These are phyloP conservation scores for Neoaliturus tenellus DNA, from an alignment of 2,888 invertebrate species.

Conservation along the genomic window DNA sequence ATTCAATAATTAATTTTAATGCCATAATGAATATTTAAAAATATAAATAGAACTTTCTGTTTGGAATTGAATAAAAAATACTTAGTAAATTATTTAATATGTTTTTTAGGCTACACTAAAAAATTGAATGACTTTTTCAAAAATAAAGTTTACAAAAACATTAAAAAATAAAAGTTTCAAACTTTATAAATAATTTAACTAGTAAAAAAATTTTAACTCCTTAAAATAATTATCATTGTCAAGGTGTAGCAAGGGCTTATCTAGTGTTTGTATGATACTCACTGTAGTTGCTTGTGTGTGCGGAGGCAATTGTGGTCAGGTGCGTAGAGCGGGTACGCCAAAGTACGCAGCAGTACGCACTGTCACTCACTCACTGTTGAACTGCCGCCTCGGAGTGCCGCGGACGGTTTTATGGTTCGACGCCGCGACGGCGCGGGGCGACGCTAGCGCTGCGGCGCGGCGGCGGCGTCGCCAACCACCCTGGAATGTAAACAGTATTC, in stretches of 20 bases:
- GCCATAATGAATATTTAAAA: too few species aligned
- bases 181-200: too few species aligned
- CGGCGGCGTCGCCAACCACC: constrained; percentile 9
- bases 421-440: background rate
- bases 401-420: background rate
- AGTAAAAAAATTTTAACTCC: too few species aligned
- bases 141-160: too few species aligned
- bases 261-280: background rate
- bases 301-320: background rate
- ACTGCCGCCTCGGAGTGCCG: background rate
- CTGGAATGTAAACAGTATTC: background rate
- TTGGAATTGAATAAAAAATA: too few species aligned
- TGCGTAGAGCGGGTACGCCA: background rate
- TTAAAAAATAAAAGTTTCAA: too few species aligned
- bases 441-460: background rate
- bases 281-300: background rate
- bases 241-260: background rate
- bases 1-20: too few species aligned
- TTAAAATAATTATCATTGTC: background rate
- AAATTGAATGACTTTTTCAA: too few species aligned
- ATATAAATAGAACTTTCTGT: too few species aligned
- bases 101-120: too few species aligned
- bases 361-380: background rate
- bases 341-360: background rate
- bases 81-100: too few species aligned